Evolutionary conservation across 30 jellyfish, hydroid and myxozoan species (phyloP).

Genomic region (Calvadosia cruxmelitensis): DNA sequence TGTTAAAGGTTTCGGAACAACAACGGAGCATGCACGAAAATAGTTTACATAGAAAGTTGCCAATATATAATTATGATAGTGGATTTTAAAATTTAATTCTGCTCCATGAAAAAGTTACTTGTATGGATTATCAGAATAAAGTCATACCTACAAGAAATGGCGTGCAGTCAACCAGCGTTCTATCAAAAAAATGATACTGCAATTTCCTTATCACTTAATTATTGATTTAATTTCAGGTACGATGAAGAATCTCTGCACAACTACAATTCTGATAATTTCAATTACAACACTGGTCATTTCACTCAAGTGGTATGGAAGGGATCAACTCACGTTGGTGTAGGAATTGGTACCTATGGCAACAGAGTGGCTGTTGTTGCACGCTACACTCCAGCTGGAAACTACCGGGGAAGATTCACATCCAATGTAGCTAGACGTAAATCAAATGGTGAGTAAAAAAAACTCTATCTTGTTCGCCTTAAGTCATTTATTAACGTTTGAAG

Average conservation of each 20-base stretch:
- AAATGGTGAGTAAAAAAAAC: slow-evolving; percentile 20
- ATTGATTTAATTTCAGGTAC: slow-evolving; percentile 17
- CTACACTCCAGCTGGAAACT: slow-evolving; percentile 56
- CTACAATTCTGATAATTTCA: slow-evolving; percentile 30
- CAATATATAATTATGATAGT: no score
- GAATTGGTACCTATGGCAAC: slow-evolving; percentile 32
- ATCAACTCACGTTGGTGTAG: slow-evolving; percentile 52
- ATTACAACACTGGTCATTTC: slow-evolving; percentile 49
- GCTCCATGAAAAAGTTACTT: no score
- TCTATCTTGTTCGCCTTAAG: no score
- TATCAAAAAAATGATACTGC: no score
- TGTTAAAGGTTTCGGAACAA: no score
- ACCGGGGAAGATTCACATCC: slow-evolving; percentile 23
- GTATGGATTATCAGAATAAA: no score
- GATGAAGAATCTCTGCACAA: slow-evolving; percentile 32
- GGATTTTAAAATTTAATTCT: no score
- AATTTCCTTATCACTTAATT: not conserved
- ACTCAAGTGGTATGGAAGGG: slow-evolving; percentile 69
- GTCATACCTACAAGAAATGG: no score
- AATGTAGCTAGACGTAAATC: slow-evolving; percentile 32
- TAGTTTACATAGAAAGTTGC: no score
- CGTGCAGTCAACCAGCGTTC: no score
- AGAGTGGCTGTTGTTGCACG: slow-evolving; percentile 57
- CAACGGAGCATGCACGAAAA: no score
- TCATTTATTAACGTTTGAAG: no score